Percentiles rank a stretch among this genome's conserved stretches.
Evolutionary conservation across 2,113 vertebrate species (phyloP).

Genomic region (Gopherus flavomarginatus): DNA sequence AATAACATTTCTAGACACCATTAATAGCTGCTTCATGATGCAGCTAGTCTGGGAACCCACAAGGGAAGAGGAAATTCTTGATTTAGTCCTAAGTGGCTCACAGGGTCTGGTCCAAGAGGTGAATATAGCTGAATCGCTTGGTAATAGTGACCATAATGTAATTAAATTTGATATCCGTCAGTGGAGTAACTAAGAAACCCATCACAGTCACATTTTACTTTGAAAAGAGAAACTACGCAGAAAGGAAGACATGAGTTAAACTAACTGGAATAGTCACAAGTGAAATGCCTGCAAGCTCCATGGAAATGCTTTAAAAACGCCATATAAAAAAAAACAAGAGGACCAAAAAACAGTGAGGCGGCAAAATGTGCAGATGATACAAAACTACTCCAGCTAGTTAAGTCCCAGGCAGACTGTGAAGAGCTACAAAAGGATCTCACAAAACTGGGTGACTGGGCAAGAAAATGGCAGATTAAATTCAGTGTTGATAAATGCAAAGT

Average conservation of each 20-base stretch:
- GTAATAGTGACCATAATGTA: background rate
- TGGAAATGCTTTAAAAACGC: background rate
- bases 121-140: background rate
- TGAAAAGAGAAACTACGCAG: background rate
- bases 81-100: background rate
- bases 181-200: background rate
- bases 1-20: background rate
- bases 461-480: background rate
- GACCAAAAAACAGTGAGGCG: background rate
- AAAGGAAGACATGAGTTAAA: background rate
- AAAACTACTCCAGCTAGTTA: background rate
- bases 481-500: background rate
- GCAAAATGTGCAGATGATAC: background rate
- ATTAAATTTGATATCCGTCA: no score
- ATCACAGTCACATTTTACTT: background rate
- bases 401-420: background rate
- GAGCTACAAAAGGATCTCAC: background rate
- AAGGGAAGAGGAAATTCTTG: background rate
- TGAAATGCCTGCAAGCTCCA: background rate
- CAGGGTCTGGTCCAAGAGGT: background rate
- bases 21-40: background rate
- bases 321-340: background rate
- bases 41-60: background rate
- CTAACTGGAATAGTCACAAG: background rate
- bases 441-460: background rate